phyloP scores from a whole-genome alignment of 64 coral and sea anemone species.

The Actinia equina region DNA sequence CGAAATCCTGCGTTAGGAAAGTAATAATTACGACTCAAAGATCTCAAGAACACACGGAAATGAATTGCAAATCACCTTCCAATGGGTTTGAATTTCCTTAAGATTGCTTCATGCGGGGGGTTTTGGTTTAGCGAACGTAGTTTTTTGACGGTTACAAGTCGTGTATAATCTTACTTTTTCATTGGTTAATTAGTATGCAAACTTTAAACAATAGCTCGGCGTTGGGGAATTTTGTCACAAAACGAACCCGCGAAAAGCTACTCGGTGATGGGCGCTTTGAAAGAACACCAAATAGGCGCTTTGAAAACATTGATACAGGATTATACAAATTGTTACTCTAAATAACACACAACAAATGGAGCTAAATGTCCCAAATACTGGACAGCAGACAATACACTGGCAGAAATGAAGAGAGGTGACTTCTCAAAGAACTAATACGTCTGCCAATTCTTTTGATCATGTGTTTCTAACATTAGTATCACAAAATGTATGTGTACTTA shows the following conservation, averaged over 20 bases:
- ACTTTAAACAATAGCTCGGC: slow-evolving; percentile 41
- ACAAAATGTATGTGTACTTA: background rate
- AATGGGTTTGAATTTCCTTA: slow-evolving; percentile 28
- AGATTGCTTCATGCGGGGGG: background rate
- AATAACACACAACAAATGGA: background rate
- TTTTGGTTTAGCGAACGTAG: background rate
- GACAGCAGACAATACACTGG: background rate
- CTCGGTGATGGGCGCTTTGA: background rate
- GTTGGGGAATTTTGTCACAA: slow-evolving; percentile 18
- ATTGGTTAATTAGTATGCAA: slow-evolving; percentile 71
- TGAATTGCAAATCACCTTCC: background rate
- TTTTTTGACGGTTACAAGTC: slow-evolving; percentile 23
- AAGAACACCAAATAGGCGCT: background rate
- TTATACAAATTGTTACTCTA: background rate
- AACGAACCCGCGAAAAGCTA: background rate
- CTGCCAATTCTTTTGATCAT: slow-evolving; percentile 6
- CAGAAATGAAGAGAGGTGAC: background rate
- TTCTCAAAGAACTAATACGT: background rate
- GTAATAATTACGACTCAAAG: background rate
- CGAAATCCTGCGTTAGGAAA: slow-evolving; percentile 80
- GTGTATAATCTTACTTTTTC: slow-evolving; percentile 44
- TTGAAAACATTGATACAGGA: too few species aligned
- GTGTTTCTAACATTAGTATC: background rate
- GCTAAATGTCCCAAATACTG: background rate
- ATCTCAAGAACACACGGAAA: slow-evolving; percentile 16